A percentile compares a stretch with the other conserved stretches of the same genome.
Evolutionary conservation across 1,140 invertebrate species (phyloP).

Genomic region (Sitophilus oryzae): DNA sequence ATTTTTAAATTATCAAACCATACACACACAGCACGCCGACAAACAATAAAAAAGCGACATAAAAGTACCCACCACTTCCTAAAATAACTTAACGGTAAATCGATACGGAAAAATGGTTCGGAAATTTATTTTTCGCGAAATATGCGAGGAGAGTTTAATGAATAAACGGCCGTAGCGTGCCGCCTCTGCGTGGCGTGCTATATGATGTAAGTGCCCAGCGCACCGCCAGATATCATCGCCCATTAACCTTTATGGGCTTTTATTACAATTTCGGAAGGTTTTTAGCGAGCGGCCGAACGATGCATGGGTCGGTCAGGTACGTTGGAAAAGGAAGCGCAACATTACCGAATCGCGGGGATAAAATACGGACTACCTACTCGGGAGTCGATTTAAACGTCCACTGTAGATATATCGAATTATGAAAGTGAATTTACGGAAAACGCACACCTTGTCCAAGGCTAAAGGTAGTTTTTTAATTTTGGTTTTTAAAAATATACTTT

Average conservation of each 20-base stretch:
- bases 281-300: too few species aligned
- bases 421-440: too few species aligned
- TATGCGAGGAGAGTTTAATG: neutral
- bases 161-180: neutral
- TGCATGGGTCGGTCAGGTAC: too few species aligned
- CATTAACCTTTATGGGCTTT: constrained; percentile 1
- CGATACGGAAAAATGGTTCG: neutral
- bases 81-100: neutral
- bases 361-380: neutral
- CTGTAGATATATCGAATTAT: neutral
- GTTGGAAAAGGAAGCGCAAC: neutral
- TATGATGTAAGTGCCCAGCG: constrained; percentile 3
- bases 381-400: neutral
- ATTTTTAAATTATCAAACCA: neutral
- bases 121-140: neutral
- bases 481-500: too few species aligned
- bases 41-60: too few species aligned
- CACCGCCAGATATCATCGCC: constrained; percentile 2
- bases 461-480: too few species aligned
- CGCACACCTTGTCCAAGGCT: too few species aligned
- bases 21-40: neutral
- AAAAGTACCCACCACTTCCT: too few species aligned
- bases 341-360: neutral
- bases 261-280: constrained; percentile 7
- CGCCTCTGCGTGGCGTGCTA: neutral